Evolutionary conservation across 2,113 vertebrate genomes (phyloP), one percentile per base, ranked within the genome.

Genomic region (Caloenas nicobarica): DNA sequence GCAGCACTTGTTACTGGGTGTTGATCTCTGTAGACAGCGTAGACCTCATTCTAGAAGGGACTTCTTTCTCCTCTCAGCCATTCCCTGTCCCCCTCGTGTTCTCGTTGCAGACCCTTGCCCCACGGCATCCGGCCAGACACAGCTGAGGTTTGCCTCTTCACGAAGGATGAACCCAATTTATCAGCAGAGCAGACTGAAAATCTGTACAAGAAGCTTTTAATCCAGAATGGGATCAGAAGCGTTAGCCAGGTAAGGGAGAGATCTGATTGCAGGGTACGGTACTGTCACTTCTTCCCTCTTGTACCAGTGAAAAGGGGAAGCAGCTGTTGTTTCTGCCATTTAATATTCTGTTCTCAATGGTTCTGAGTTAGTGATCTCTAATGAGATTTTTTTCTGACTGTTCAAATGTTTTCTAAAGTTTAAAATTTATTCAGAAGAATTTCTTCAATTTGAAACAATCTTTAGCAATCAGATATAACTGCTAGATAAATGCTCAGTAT

Each of bases 121-220:
- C 98, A 99, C 81, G 91, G 96, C 33, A 98, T 98, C 88, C 97
- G 98, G 21, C 38, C 97, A 4, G 98, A 98, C 44, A 97, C 98
- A 6, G 91, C 97, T 13, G 99, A 99, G 4, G 77, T 99, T n/a
- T 99, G 99, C 91, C 98, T 99, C 7, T 99, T 99, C 95, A 99
- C 99, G 36, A 98, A 94, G 93, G 99, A 99, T 81, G 97, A 97
- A 24, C 97, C 97, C 5, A 93, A 95, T 21, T 98, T 99, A 98
- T 98, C 98, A 4, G 54, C 98, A 42, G 99, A 99, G 15, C 98
- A 99, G 95, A 99, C 98, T 1, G 98, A 99, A 88, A 97, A 95
- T 76, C 98, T 99, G 86, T 99, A 99, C 94, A 99, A 93, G 95
- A 99, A 98, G 40, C 97, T 99, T 84, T 89, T 99, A 93, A 80